These are phyloP conservation scores for Hypena proboscidalis DNA, from an alignment of 2,888 invertebrate species.

Conservation along the genomic window DNA sequence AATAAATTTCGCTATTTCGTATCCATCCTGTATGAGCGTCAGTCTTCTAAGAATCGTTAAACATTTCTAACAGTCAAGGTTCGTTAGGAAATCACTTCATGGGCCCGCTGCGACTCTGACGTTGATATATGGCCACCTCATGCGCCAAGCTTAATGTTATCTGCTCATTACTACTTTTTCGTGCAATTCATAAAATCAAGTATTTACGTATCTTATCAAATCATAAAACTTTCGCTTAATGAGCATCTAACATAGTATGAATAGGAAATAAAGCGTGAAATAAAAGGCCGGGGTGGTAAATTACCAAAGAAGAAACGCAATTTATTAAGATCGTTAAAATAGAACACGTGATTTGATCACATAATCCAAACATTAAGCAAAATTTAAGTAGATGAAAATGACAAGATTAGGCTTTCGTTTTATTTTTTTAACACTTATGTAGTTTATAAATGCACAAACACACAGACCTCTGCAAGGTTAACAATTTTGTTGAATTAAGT, in stretches of 20 bases:
- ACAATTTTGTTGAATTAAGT: conserved; percentile 49
- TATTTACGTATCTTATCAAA: conserved; percentile 5
- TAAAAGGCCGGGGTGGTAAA: too few relatives aligned
- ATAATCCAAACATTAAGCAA: neutral
- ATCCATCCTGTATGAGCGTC: too few relatives aligned
- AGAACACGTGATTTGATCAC: neutral
- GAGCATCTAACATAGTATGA: neutral
- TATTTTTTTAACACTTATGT: too few relatives aligned
- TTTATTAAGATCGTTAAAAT: conserved; percentile 16
- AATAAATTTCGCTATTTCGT: too few relatives aligned
- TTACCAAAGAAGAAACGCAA: too few relatives aligned
- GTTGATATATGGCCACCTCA: conserved; percentile 68
- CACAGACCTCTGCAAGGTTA: conserved; percentile 25
- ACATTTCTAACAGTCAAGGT: conserved; percentile 59
- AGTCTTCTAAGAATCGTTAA: conserved; percentile 51
- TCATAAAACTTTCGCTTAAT: neutral
- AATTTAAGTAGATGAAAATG: neutral
- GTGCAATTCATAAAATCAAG: neutral
- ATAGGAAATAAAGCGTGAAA: neutral
- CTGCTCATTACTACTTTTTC: conserved; percentile 30
- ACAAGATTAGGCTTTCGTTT: conserved; percentile 11
- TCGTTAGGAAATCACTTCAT: conserved; percentile 65
- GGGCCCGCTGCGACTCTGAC: conserved; percentile 56
- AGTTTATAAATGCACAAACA: conserved; percentile 33
- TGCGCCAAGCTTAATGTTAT: conserved; percentile 49